Conservation (phyloP, 1,140 invertebrate genomes). For the Pseudomyrmex sp. region DNA sequence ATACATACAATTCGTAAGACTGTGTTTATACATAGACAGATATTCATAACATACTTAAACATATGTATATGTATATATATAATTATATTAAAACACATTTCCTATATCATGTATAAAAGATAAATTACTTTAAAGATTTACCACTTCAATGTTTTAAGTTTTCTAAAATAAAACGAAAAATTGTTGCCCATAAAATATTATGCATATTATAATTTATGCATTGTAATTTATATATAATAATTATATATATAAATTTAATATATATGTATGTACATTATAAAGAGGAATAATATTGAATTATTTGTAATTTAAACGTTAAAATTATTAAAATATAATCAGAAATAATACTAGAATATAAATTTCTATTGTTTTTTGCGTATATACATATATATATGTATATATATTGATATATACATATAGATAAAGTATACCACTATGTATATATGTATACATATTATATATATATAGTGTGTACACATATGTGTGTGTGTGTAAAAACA, state of each 20-base stretch:
- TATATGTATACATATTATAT: too few species aligned
- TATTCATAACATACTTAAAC: slow-evolving; percentile 21
- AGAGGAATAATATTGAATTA: slow-evolving; percentile 41
- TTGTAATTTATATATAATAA: too few species aligned
- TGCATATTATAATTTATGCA: neutral
- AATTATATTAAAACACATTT: slow-evolving; percentile 37
- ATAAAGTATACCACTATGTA: neutral
- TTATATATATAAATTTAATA: slow-evolving; percentile 57
- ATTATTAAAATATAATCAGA: slow-evolving; percentile 47
- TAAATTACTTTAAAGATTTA: neutral
- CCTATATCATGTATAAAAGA: slow-evolving; percentile 40
- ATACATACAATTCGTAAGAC: neutral
- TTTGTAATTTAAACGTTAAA: slow-evolving; percentile 46
- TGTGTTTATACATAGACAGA: neutral
- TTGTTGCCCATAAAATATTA: slow-evolving; percentile 16
- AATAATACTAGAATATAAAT: slow-evolving; percentile 22
- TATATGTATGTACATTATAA: slow-evolving; percentile 53
- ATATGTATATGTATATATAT: slow-evolving; percentile 18
- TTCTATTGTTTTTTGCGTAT: neutral
- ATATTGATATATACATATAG: neutral
- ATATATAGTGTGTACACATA: too few species aligned
- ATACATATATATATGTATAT: slow-evolving; percentile 35
- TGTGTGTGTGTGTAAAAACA: too few species aligned
- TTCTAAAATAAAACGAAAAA: slow-evolving; percentile 29
- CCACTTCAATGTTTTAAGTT: neutral